These are phyloP conservation scores for Clytia hemisphaerica DNA, from an alignment of 30 jellyfish, hydroid and myxozoan species.

Conservation along the genomic window DNA sequence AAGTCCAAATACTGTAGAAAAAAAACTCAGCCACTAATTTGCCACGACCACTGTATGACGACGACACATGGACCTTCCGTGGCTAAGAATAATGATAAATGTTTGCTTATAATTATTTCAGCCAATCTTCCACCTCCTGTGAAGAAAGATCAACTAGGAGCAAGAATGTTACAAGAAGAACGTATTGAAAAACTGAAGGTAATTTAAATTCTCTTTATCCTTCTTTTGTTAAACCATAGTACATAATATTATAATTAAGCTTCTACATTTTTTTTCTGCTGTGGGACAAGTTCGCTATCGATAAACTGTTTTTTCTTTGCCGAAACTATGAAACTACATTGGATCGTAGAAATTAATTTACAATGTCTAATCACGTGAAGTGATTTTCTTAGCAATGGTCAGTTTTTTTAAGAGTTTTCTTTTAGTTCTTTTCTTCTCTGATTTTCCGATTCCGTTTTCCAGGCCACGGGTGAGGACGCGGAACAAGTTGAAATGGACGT, in stretches of 20 bases:
- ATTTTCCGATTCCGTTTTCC: neutral
- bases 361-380: too few species aligned
- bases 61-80: neutral
- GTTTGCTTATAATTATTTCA: constrained; percentile 12
- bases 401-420: too few species aligned
- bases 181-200: constrained; percentile 94
- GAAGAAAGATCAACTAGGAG: constrained; percentile 94
- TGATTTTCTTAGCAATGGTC: too few species aligned
- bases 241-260: neutral
- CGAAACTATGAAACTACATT: too few species aligned
- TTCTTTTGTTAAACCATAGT: neutral
- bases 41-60: neutral
- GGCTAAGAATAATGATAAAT: neutral
- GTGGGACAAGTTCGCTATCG: neutral
- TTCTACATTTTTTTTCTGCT: neutral
- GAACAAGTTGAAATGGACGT: constrained; percentile 95
- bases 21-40: too few species aligned
- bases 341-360: too few species aligned
- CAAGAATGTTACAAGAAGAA: constrained; percentile 87
- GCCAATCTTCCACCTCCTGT: constrained; percentile 98
- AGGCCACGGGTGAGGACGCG: too few species aligned
- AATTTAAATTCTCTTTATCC: neutral
- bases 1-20: too few species aligned
- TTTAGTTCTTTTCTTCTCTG: too few species aligned
- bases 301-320: neutral